A percentile compares a stretch with the other conserved stretches of the same genome.
Evolutionary conservation across 2,888 invertebrate species (phyloP).

Genomic region (Synanthedon tipuliformis): DNA sequence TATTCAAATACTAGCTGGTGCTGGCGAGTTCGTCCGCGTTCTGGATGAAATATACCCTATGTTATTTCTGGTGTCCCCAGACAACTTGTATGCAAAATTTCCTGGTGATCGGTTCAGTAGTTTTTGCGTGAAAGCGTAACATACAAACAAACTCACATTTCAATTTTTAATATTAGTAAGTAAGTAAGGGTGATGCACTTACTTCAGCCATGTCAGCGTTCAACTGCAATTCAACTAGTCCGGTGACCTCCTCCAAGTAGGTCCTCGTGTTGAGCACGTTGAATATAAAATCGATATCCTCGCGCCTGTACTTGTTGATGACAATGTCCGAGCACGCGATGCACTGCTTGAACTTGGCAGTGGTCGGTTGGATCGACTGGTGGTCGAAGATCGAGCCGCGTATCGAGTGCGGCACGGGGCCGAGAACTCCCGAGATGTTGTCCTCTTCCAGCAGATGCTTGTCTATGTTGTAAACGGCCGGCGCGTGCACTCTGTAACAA

Average conservation of each 20-base stretch:
- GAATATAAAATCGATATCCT: slow-evolving; percentile 79
- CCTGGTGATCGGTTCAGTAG: too few species aligned
- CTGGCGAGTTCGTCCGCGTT: too few species aligned
- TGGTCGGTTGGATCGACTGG: slow-evolving; percentile 85
- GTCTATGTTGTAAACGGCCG: slow-evolving; percentile 71
- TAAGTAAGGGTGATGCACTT: too few species aligned
- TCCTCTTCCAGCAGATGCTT: slow-evolving; percentile 22
- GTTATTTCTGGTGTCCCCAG: too few species aligned
- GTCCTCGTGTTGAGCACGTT: slow-evolving; percentile 84
- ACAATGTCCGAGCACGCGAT: slow-evolving; percentile 86
- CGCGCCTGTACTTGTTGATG: slow-evolving; percentile 37
- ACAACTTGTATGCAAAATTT: too few species aligned
- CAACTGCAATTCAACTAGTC: slow-evolving; percentile 75
- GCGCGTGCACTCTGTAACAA: slow-evolving; percentile 69
- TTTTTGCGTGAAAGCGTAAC: too few species aligned
- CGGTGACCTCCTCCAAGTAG: slow-evolving; percentile 88
- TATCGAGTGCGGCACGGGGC: slow-evolving; percentile 92
- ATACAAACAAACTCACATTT: too few species aligned
- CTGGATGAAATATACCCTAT: too few species aligned
- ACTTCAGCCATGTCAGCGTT: slow-evolving; percentile 72
- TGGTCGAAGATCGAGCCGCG: slow-evolving; percentile 90
- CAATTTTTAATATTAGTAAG: too few species aligned
- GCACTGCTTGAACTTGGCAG: slow-evolving; percentile 88
- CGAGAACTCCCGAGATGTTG: slow-evolving; percentile 65
- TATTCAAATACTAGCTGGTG: too few species aligned